phyloP scores from a whole-genome alignment of 2,113 vertebrate species.

The Pampusana beccarii region DNA sequence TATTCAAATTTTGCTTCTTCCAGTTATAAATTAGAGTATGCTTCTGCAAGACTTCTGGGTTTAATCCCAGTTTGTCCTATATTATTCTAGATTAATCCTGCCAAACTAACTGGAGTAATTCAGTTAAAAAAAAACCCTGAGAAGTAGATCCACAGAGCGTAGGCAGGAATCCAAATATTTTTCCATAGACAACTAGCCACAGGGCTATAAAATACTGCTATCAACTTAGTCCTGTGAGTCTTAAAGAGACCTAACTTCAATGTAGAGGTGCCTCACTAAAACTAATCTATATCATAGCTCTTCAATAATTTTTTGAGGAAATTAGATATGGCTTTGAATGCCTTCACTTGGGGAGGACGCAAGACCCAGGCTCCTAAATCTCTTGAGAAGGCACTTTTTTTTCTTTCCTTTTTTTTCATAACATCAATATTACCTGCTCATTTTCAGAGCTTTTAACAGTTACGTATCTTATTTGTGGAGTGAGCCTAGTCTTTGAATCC shows the following conservation, averaged over 20 bases:
- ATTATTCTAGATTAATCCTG: not conserved
- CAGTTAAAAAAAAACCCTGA: not conserved
- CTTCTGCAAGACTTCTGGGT: not conserved
- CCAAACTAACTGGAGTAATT: not conserved
- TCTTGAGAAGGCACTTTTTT: not conserved
- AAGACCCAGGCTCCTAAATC: not conserved
- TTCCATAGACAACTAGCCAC: not conserved
- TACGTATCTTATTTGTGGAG: not conserved
- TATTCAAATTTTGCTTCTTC: not conserved
- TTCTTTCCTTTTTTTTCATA: accelerated
- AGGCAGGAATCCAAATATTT: not conserved
- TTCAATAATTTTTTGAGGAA: not conserved
- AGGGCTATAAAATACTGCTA: not conserved
- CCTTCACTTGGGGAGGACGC: not conserved
- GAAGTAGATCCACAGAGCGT: not conserved
- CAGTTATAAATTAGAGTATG: not conserved
- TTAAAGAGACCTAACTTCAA: not conserved
- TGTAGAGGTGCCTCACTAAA: not conserved
- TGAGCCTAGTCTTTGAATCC: not conserved
- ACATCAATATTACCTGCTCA: not conserved
- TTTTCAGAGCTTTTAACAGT: not conserved
- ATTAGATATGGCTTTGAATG: not conserved
- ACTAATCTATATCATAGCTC: not conserved
- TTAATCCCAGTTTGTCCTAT: not conserved
- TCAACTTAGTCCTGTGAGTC: not conserved